These are phyloP conservation scores for Pangasius krempfi DNA, from an alignment of 2,797 vertebrate genomes.

Conservation along the genomic window DNA sequence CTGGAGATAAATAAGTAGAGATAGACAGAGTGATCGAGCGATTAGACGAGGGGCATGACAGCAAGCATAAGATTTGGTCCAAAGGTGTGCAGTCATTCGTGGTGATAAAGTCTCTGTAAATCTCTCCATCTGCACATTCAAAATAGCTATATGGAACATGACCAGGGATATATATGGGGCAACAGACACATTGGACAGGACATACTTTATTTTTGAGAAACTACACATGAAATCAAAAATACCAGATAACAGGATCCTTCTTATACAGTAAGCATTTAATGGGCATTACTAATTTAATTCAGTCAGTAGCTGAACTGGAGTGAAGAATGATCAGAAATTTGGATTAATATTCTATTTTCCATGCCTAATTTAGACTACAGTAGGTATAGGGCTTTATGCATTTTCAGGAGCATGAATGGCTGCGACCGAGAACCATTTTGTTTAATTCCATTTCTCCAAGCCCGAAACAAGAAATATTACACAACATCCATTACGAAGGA, in stretches of 20 bases:
- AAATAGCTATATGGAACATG: background rate
- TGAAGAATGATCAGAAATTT: background rate
- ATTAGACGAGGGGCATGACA: background rate
- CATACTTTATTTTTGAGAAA: background rate
- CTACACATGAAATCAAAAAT: background rate
- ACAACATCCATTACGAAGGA: background rate
- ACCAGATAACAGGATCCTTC: background rate
- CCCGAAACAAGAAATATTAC: background rate
- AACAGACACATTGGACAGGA: background rate
- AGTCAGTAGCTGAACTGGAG: background rate
- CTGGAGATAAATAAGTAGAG: conserved; percentile 53
- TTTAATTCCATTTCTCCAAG: background rate
- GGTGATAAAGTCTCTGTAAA: background rate
- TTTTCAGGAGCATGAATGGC: background rate
- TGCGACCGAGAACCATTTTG: background rate
- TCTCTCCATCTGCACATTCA: background rate
- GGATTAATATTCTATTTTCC: background rate
- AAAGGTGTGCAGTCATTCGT: background rate
- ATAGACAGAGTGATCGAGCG: background rate
- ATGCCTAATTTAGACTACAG: background rate
- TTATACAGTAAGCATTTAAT: background rate
- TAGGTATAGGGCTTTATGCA: background rate
- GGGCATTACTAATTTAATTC: background rate
- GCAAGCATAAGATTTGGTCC: background rate
- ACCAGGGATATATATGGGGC: background rate